A percentile compares a stretch with the other conserved stretches of the same genome.
These are phyloP conservation scores for Meteorus sp. DNA, from an alignment of 1,140 invertebrate species.

Conservation along the genomic window DNA sequence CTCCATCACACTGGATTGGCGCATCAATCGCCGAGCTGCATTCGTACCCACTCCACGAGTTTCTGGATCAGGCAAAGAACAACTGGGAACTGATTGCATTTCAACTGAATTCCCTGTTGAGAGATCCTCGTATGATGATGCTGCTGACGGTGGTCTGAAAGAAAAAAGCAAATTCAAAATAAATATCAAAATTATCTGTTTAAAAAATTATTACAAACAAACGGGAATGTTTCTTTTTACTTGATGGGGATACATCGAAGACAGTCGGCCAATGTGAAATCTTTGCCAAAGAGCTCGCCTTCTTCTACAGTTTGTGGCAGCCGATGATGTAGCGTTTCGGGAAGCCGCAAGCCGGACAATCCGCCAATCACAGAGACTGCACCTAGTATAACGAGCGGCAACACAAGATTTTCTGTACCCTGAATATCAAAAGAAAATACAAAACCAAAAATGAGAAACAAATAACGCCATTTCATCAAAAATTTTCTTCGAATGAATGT, in stretches of 20 bases:
- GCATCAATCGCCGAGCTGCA: slow-evolving; percentile 60
- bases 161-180: slow-evolving; percentile 16
- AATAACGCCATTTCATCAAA: slow-evolving; percentile 1
- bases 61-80: neutral
- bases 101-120: slow-evolving; percentile 32
- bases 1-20: slow-evolving; percentile 76
- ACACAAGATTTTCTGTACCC: slow-evolving; percentile 80
- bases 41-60: slow-evolving; percentile 10
- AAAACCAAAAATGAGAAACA: neutral
- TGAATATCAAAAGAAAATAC: slow-evolving; percentile 46
- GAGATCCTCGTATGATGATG: slow-evolving; percentile 54
- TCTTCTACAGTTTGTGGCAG: slow-evolving; percentile 84
- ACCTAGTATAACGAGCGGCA: slow-evolving; percentile 81
- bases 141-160: slow-evolving; percentile 39
- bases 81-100: slow-evolving; percentile 26
- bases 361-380: slow-evolving; percentile 77
- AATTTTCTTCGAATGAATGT: slow-evolving; percentile 10
- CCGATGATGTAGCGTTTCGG: slow-evolving; percentile 78
- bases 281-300: slow-evolving; percentile 84
- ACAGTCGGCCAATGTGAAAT: slow-evolving; percentile 76
- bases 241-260: slow-evolving; percentile 67
- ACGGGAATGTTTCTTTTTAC: slow-evolving; percentile 49
- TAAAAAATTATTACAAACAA: slow-evolving; percentile 25
- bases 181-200: slow-evolving; percentile 28
- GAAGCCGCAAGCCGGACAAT: slow-evolving; percentile 74